Percentiles rank a stretch among this genome's conserved stretches.
Evolutionary conservation across 2,113 vertebrate species (phyloP).

Genomic region (Hyaena hyaena): DNA sequence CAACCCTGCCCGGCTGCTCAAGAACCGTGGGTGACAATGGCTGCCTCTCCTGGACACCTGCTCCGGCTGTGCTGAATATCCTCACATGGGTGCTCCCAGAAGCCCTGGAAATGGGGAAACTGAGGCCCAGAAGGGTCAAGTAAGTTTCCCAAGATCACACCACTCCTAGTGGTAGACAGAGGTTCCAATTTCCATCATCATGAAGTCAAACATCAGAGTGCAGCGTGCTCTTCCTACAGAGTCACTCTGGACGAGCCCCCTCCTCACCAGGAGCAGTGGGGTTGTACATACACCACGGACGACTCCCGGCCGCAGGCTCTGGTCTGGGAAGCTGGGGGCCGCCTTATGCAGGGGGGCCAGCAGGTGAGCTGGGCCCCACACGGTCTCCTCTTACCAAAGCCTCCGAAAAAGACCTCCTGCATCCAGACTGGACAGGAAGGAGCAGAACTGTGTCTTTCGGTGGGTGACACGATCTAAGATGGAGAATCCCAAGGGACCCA

Average conservation of each 20-base stretch:
- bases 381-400: not conserved
- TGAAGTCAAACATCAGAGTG: not conserved
- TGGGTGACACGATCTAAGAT: not conserved
- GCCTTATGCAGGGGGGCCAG: not conserved
- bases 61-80: too few species aligned
- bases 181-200: too few species aligned
- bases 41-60: not conserved
- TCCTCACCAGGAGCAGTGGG: not conserved
- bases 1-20: too few species aligned
- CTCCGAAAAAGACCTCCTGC: not conserved
- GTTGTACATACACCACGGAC: accelerated
- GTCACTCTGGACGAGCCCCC: not conserved
- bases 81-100: not conserved
- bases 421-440: not conserved
- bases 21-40: not conserved
- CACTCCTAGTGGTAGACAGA: accelerated
- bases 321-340: not conserved
- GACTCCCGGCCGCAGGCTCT: accelerated
- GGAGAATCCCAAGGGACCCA: not conserved
- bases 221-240: not conserved
- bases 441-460: not conserved
- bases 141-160: not conserved
- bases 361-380: not conserved
- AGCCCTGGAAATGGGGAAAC: not conserved
- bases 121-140: not conserved